These are phyloP conservation scores for Drosophila mettleri DNA, from an alignment of 2,888 invertebrate genomes.

Conservation along the genomic window DNA sequence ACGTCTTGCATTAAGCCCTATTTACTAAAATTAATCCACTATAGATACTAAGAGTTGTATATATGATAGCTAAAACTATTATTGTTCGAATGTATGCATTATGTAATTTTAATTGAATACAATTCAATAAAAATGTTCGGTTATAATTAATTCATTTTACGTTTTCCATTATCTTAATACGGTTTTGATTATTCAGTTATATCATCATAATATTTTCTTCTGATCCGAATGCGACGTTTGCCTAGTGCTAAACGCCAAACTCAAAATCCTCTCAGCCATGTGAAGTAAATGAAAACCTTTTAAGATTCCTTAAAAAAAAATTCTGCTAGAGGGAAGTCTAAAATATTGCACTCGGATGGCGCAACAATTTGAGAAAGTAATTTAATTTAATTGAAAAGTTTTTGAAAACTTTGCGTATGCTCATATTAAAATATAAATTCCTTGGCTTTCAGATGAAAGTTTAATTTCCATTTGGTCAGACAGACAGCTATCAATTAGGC, in stretches of 20 bases:
- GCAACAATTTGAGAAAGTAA: slow-evolving; percentile 24
- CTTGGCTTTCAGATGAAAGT: slow-evolving; percentile 49
- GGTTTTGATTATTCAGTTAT: slow-evolving; percentile 62
- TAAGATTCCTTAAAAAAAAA: slow-evolving; percentile 1
- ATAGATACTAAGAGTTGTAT: slow-evolving; percentile 36
- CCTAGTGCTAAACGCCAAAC: slow-evolving; percentile 6
- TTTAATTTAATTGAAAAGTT: slow-evolving; percentile 54
- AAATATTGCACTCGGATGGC: slow-evolving; percentile 17
- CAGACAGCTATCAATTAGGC: slow-evolving; percentile 58
- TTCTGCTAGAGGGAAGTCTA: not conserved
- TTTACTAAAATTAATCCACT: slow-evolving; percentile 33
- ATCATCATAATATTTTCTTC: slow-evolving; percentile 38
- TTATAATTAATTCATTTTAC: slow-evolving; percentile 14
- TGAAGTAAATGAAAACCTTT: slow-evolving; percentile 33
- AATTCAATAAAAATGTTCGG: slow-evolving; percentile 27
- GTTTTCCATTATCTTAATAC: slow-evolving; percentile 44
- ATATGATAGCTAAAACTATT: slow-evolving; percentile 71
- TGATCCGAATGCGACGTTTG: slow-evolving; percentile 41
- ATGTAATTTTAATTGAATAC: slow-evolving; percentile 46
- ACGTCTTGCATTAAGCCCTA: slow-evolving; percentile 41
- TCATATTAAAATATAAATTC: slow-evolving; percentile 25
- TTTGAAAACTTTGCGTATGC: slow-evolving; percentile 50
- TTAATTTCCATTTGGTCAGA: slow-evolving; percentile 62
- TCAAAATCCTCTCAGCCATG: not conserved
- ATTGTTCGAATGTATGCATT: slow-evolving; percentile 71